Base-by-base conservation (phyloP, 2,888 invertebrate species). In the Iphiclides podalirius region DNA sequence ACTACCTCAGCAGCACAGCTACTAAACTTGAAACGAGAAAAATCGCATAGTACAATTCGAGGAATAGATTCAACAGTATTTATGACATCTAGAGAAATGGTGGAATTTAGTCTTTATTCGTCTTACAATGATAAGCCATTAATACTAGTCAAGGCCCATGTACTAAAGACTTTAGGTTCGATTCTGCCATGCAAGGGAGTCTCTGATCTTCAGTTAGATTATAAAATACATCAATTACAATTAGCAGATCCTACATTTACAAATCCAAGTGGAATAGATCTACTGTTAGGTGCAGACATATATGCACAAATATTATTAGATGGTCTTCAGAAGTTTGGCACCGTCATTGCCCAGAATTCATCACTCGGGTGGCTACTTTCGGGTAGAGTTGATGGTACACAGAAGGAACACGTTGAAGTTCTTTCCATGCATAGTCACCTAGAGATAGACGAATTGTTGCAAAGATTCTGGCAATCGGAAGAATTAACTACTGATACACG, bases 51-150 rank as follows among this genome's bases (percentile, higher is more conserved):
- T n/a, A n/a, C n/a, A n/a, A n/a, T n/a, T n/a, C n/a, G n/a, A n/a
- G n/a, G n/a, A n/a, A n/a, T n/a, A n/a, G n/a, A n/a, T n/a, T n/a
- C n/a, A n/a, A n/a, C n/a, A n/a, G n/a, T n/a, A n/a, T n/a, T n/a
- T n/a, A n/a, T n/a, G n/a, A n/a, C n/a, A n/a, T n/a, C n/a, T n/a
- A n/a, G n/a, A n/a, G n/a, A n/a, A n/a, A 34, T 49, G 23, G 47
- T 60, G 61, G 58, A 60, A 58, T 63, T 58, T 57, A 62, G 56
- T 47, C 17, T 55, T 2, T 28, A 45, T 13, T 51, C 62, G 7
- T 36, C 42, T 12, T 59, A 59, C 8, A 54, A 60, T 12, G 55
- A 56, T 2, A 46, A 54, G 6, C 43, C 44, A 4, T 35, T 62
- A 0, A 54, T 55, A 31, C 52, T n/a, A 60, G n/a, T 44, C 52